phyloP scores from a whole-genome alignment of 2,888 invertebrate species.

The Lasioglossum leucozonium region DNA sequence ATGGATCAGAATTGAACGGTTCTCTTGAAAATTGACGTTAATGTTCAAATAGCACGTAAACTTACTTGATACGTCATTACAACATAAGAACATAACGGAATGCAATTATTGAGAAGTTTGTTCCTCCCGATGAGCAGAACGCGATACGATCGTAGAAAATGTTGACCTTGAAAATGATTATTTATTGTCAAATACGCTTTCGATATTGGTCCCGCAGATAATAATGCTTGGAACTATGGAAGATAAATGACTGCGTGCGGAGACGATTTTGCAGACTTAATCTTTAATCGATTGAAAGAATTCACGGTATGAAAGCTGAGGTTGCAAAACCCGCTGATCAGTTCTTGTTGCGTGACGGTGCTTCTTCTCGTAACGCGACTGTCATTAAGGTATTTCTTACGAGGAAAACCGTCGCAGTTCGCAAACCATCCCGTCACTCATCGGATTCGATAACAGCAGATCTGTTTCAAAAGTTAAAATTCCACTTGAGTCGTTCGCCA shows the following conservation, averaged over 20 bases:
- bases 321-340: neutral
- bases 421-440: neutral
- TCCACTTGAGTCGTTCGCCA: neutral
- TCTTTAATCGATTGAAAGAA: neutral
- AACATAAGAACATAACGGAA: too few relatives aligned
- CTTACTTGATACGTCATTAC: too few relatives aligned
- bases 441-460: neutral
- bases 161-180: neutral
- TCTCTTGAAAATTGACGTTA: too few relatives aligned
- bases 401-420: neutral
- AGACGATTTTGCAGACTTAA: neutral
- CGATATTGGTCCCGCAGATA: neutral
- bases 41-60: too few relatives aligned
- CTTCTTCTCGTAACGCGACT: neutral
- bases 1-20: too few relatives aligned
- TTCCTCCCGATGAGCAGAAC: too few relatives aligned
- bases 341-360: constrained; percentile 1
- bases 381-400: neutral
- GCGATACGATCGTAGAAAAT: too few relatives aligned
- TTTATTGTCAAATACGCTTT: neutral
- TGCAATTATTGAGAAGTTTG: too few relatives aligned
- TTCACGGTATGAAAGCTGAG: neutral
- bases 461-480: neutral
- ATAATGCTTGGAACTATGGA: neutral
- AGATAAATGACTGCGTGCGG: neutral